Conservation (phyloP, 1,140 invertebrate genomes). For the Mizuhopecten yessoensis region DNA sequence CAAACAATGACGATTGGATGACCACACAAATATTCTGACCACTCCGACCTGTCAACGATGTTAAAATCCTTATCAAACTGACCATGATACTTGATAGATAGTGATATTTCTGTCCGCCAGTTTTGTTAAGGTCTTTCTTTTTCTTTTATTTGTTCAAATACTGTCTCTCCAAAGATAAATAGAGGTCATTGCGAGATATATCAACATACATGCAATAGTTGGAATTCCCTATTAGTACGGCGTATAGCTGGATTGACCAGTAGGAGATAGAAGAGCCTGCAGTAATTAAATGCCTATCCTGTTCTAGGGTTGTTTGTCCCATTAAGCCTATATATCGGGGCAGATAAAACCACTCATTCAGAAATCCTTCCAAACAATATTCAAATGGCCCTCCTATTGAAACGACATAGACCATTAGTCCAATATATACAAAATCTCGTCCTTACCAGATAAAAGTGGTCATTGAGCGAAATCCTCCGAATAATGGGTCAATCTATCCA, state of each 20-base stretch:
- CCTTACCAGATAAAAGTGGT: neutral
- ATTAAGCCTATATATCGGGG: neutral
- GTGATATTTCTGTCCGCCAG: neutral
- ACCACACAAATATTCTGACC: neutral
- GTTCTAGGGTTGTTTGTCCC: neutral
- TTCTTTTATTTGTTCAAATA: neutral
- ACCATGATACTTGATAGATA: neutral
- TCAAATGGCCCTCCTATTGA: neutral
- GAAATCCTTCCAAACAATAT: neutral
- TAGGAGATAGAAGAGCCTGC: neutral
- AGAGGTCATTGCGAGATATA: neutral
- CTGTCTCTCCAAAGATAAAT: neutral
- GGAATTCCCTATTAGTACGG: neutral
- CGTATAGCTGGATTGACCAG: neutral
- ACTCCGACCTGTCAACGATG: neutral
- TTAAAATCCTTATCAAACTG: neutral
- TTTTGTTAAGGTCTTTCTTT: neutral
- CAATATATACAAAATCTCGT: neutral
- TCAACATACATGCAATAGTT: slow-evolving; percentile 11
- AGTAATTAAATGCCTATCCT: slow-evolving; percentile 9
- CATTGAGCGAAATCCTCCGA: neutral
- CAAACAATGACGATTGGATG: neutral
- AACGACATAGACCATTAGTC: neutral
- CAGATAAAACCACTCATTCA: neutral
- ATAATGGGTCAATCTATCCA: neutral